Evolutionary conservation across 2,113 vertebrate species (phyloP), one percentile per base, ranked within the genome.

Genomic region (Dromaius novaehollandiae): DNA sequence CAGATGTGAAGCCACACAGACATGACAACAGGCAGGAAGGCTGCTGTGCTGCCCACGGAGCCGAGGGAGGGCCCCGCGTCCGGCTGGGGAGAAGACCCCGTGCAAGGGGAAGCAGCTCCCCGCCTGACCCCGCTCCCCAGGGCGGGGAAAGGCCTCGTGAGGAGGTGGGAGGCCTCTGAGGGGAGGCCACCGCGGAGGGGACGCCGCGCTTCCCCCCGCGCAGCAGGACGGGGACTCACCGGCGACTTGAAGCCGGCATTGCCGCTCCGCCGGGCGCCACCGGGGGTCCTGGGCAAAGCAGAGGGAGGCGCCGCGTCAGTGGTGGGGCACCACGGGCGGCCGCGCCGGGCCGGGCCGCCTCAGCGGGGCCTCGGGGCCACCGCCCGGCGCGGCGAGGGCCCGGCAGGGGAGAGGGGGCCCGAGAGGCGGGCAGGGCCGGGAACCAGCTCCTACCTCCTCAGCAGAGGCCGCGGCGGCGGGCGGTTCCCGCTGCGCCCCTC

Each of bases 271-370:
- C 77, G 78, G 32, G 92, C 71, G 69, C 95, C 96, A 8, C 25
- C 53, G 20, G 68, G 74, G 25, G 84, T 44, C 96, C 97, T 98
- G 74, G 63, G 7, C 24, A 94, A 92, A 92, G 42, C 40, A 86
- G 10, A 79, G 12, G 5, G 51, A 51, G 40, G 6, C 40, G 3
- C 9, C 53, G n/a, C 53, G 40, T 95, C 58, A 96, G 77, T 13
- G 28, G 44, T 56, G 55, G 28, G 55, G 8, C 44, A 14, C 42
- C 42, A 11, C 50, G 9, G 7, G 11, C 13, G 7, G 18, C 48
- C 17, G 50, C 11, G 24, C 70, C 17, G 50, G 16, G 24, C 70
- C 55, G 8, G 1, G 30, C 56, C 70, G 18, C 58, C 42, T 17
- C 55, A 4, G 51, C 19, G 38, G 22, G 11, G 36, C 61, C 55